Conservation (phyloP, 2,113 vertebrate species). For the Toxotes chatareus region DNA sequence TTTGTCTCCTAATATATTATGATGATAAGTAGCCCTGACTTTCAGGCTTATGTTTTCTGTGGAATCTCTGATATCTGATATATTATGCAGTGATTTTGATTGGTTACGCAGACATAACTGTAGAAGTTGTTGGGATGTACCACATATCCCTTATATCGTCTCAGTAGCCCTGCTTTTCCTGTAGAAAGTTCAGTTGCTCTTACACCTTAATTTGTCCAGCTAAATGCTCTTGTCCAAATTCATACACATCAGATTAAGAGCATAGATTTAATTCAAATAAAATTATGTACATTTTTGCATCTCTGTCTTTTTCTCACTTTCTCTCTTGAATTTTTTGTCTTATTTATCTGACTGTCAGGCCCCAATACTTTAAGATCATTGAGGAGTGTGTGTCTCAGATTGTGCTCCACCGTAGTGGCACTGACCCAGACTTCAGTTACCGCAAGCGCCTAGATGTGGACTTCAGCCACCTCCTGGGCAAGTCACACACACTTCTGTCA, state of each 20-base stretch:
- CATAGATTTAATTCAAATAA: background rate
- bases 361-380: conserved; percentile 98
- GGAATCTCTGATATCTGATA: too few relatives aligned
- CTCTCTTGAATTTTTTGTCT: conserved; percentile 26
- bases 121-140: background rate
- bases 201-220: background rate
- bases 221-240: background rate
- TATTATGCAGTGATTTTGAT: background rate
- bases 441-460: conserved; percentile 95
- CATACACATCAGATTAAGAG: background rate
- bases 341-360: conserved; percentile 79
- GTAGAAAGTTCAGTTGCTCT: background rate
- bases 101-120: background rate
- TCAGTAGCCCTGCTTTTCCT: background rate
- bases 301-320: background rate
- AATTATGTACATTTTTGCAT: background rate
- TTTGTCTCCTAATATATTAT: background rate
- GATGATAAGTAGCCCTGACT: background rate
- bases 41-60: background rate
- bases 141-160: background rate
- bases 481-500: conserved; percentile 65
- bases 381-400: conserved; percentile 98
- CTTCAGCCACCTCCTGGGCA: conserved; percentile 93
- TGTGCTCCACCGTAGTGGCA: conserved; percentile 93
- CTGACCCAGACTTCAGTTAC: conserved; percentile 96